Evolutionary conservation across 92 coral and sea anemone genomes (phyloP).

Genomic region (Epizoanthus illoricatus): DNA sequence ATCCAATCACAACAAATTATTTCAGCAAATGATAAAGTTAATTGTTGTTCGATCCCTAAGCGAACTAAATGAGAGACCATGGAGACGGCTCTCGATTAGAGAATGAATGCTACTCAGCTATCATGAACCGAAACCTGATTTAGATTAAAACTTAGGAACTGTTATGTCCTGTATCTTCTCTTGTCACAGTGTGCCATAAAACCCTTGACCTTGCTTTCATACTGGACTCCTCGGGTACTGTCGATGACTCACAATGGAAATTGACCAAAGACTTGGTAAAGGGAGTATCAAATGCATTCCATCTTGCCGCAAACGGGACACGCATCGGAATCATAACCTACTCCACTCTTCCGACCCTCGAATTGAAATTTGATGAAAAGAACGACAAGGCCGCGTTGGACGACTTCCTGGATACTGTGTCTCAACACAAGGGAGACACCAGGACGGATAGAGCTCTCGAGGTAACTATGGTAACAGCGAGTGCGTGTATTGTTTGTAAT

Average conservation of each 20-base stretch:
- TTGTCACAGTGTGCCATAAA: conserved; percentile 68
- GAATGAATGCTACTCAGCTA: too few relatives aligned
- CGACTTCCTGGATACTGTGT: conserved; percentile 80
- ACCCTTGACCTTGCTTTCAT: conserved; percentile 87
- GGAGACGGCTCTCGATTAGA: too few relatives aligned
- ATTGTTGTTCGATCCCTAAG: too few relatives aligned
- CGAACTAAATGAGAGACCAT: too few relatives aligned
- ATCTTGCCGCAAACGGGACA: conserved; percentile 76
- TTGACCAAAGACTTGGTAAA: conserved; percentile 87
- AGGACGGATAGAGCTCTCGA: conserved; percentile 89
- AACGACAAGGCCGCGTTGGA: conserved; percentile 60
- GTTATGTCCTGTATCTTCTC: neutral
- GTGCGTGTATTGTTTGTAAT: conserved; percentile 13
- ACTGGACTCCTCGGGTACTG: conserved; percentile 87
- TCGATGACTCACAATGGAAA: conserved; percentile 95
- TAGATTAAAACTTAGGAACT: too few relatives aligned
- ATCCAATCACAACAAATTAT: too few relatives aligned
- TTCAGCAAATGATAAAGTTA: too few relatives aligned
- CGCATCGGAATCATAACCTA: conserved; percentile 81
- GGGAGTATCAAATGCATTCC: conserved; percentile 81
- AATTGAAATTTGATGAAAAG: conserved; percentile 79
- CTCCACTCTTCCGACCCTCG: conserved; percentile 86
- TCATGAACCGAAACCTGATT: too few relatives aligned
- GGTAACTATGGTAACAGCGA: conserved; percentile 16
- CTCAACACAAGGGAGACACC: conserved; percentile 89